Conservation (phyloP, 2,888 invertebrate species). For the Drosophila longiperda region DNA sequence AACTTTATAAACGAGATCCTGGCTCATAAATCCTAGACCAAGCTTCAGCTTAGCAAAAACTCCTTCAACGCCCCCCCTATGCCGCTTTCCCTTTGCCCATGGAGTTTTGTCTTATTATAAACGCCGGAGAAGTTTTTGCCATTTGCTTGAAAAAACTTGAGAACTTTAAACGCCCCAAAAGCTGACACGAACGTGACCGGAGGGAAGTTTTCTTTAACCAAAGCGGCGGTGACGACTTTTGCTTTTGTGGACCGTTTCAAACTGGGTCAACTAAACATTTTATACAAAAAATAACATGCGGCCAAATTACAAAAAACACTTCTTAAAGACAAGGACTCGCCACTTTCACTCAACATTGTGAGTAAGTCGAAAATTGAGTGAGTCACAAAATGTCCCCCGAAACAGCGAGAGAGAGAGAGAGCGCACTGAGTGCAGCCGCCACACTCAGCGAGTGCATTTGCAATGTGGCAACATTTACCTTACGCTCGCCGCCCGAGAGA, state of each 20-base stretch:
- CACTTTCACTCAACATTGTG: conserved; percentile 18
- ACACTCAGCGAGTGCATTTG: conserved; percentile 35
- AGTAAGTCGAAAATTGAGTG: conserved; percentile 23
- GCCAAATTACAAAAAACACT: conserved; percentile 44
- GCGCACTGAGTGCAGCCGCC: conserved; percentile 37
- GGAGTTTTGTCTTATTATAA: conserved; percentile 32
- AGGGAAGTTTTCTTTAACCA: conserved; percentile 46
- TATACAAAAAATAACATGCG: conserved; percentile 39
- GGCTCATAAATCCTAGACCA: conserved; percentile 39
- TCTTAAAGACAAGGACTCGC: conserved; percentile 59
- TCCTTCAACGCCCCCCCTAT: not conserved
- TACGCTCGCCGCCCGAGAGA: conserved; percentile 32
- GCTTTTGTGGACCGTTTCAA: conserved; percentile 40
- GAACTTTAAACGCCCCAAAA: conserved; percentile 49
- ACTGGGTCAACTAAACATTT: conserved; percentile 64
- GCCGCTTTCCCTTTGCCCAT: not conserved
- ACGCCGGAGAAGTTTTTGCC: conserved; percentile 35
- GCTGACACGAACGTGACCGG: conserved; percentile 57
- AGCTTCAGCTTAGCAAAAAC: conserved; percentile 39
- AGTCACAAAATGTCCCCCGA: conserved; percentile 37
- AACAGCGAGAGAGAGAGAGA: conserved; percentile 4
- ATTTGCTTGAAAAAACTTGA: conserved; percentile 44
- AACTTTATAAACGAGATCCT: conserved; percentile 33
- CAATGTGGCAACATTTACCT: conserved; percentile 35
- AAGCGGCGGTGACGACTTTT: conserved; percentile 31